phyloP scores from a whole-genome alignment of 2,113 vertebrate species.

The Poicephalus gulielmi region DNA sequence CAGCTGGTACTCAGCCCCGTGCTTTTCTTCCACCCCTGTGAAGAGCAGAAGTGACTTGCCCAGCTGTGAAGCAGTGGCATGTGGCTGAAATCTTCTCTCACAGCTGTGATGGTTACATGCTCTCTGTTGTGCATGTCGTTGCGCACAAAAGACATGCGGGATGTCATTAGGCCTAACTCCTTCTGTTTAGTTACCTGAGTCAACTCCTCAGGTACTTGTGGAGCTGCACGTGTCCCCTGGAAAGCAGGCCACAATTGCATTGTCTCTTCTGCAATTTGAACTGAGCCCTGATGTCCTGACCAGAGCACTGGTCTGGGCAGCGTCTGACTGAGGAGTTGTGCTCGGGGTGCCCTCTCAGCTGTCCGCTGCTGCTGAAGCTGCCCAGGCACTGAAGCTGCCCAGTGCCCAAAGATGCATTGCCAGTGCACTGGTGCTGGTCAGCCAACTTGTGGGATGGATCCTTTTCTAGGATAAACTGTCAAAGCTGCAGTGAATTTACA shows the following conservation, averaged over 20 bases:
- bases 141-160: not conserved
- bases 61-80: not conserved
- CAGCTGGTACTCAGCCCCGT: not conserved
- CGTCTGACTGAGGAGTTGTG: not conserved
- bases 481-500: not conserved
- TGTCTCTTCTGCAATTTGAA: not conserved
- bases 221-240: not conserved
- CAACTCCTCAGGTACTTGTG: not conserved
- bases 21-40: not conserved
- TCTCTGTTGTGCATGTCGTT: rapidly evolving
- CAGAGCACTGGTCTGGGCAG: not conserved
- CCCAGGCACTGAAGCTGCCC: too few relatives aligned
- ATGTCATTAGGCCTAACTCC: not conserved
- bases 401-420: rapidly evolving
- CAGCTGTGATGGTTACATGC: not conserved
- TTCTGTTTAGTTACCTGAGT: not conserved
- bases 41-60: not conserved
- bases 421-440: not conserved
- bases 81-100: not conserved
- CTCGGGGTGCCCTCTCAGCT: not conserved
- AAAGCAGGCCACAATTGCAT: not conserved
- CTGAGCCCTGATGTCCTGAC: not conserved
- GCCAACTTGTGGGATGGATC: not conserved
- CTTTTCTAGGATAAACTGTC: not conserved
- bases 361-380: not conserved